Conservation (phyloP, 2,113 vertebrate species). For the Rattus rattus region DNA sequence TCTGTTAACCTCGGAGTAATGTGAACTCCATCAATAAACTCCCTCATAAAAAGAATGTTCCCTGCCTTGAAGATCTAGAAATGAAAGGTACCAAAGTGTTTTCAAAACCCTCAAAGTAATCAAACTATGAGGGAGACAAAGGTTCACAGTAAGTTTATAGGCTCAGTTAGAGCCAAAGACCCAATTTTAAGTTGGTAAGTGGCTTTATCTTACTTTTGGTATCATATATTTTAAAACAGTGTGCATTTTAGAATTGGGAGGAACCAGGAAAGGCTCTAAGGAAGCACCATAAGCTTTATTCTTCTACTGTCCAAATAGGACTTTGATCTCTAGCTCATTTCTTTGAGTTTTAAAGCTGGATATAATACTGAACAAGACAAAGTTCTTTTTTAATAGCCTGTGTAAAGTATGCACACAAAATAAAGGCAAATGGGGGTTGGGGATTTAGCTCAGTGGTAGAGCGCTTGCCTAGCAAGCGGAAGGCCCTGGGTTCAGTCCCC, state of each 20-base stretch:
- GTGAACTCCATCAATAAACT: conserved; percentile 7
- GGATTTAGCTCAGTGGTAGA: no score
- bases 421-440: background rate
- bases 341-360: conserved; percentile 9
- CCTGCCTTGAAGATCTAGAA: conserved; percentile 1
- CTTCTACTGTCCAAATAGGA: conserved; percentile 40
- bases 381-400: background rate
- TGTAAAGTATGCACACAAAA: background rate
- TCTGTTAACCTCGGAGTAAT: background rate
- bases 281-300: conserved; percentile 38
- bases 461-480: no score
- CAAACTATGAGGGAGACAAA: background rate
- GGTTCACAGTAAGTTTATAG: conserved; percentile 18
- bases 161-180: background rate
- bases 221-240: conserved; percentile 19
- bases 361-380: conserved; percentile 36
- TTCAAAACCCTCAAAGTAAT: conserved; percentile 24
- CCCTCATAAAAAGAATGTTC: conserved; percentile 15
- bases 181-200: background rate
- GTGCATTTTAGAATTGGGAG: background rate
- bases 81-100: conserved; percentile 4
- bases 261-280: background rate
- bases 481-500: no score
- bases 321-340: conserved; percentile 28
- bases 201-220: conserved; percentile 6